Conservation (phyloP, 2,113 vertebrate genomes). For the Lanius ludovicianus region DNA sequence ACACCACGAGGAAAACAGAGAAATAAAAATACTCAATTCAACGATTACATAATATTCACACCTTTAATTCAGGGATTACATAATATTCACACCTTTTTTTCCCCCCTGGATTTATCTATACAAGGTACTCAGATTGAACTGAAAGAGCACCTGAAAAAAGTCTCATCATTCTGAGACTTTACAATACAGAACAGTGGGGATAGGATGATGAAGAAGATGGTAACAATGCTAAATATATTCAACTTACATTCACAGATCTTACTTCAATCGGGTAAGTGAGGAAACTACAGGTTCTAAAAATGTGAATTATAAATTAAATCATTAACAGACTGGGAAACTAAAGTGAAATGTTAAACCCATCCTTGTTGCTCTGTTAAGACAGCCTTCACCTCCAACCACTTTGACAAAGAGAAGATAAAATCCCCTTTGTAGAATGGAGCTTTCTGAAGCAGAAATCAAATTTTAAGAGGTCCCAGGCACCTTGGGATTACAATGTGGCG, state of each 20-base stretch:
- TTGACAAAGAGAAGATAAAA: neutral
- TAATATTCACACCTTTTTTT: neutral
- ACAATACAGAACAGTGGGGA: neutral
- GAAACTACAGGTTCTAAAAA: neutral
- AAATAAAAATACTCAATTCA: neutral
- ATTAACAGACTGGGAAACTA: neutral
- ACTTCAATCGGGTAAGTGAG: neutral
- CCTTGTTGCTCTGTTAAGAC: neutral
- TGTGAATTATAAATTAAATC: neutral
- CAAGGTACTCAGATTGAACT: neutral
- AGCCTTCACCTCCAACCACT: neutral
- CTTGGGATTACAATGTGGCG: rapidly evolving
- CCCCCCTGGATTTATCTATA: rapidly evolving
- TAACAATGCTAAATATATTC: neutral
- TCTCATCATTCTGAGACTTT: neutral
- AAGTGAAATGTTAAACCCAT: neutral
- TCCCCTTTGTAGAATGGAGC: rapidly evolving
- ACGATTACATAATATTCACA: neutral
- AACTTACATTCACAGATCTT: neutral
- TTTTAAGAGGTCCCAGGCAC: neutral
- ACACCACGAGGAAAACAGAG: rapidly evolving
- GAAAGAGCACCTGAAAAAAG: neutral
- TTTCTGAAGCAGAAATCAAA: neutral
- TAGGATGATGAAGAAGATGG: rapidly evolving
- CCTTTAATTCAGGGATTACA: neutral